Conservation (phyloP, 2,888 invertebrate genomes). For the Nomada lathburiana region DNA sequence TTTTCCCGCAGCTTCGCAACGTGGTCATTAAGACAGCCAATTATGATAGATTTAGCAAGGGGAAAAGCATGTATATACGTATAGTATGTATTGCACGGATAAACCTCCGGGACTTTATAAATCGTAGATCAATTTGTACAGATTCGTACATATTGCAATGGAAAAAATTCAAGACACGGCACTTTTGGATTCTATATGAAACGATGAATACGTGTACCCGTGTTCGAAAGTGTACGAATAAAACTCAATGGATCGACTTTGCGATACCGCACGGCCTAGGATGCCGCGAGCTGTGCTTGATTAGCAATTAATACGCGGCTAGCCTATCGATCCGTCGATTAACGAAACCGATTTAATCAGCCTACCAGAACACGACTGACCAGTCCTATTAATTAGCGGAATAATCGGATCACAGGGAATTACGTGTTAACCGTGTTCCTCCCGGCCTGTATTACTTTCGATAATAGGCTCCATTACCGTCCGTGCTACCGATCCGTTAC, state of each 20-base stretch:
- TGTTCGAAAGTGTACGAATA: too few species aligned
- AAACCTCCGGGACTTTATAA: too few species aligned
- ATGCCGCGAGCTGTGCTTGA: conserved; percentile 37
- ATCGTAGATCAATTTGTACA: too few species aligned
- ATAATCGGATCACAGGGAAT: conserved; percentile 72
- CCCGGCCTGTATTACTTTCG: conserved; percentile 67
- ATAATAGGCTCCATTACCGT: conserved; percentile 68
- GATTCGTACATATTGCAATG: too few species aligned
- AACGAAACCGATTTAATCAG: conserved; percentile 70
- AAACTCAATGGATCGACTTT: conserved; percentile 21
- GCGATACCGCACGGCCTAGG: background rate
- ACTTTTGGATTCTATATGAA: background rate
- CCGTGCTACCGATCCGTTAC: conserved; percentile 58
- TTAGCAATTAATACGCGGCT: conserved; percentile 66
- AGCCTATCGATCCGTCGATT: conserved; percentile 61
- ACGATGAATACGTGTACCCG: too few species aligned
- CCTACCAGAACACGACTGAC: conserved; percentile 59
- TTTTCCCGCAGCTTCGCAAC: background rate
- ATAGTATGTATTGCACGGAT: background rate
- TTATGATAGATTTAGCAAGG: background rate
- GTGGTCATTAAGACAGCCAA: background rate
- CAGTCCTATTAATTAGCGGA: conserved; percentile 73
- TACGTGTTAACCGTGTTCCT: conserved; percentile 64
- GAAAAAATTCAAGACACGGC: too few species aligned
- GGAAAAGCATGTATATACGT: background rate